Evolutionary conservation across 2,113 vertebrate species (phyloP).

Genomic region (Aphelocoma coerulescens): DNA sequence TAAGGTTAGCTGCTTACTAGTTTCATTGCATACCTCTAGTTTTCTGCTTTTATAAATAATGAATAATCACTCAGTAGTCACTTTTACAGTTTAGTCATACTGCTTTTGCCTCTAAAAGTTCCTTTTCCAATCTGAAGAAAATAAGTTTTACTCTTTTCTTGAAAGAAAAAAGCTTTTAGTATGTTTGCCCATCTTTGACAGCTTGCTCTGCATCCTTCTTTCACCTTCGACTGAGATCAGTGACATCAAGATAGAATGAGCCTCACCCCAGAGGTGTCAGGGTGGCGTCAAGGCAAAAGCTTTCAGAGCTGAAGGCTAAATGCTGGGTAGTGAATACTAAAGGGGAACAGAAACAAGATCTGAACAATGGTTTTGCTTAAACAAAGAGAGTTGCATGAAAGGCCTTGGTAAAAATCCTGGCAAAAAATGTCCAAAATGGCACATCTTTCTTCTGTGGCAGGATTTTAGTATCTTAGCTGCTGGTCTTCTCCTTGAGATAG

Average conservation of each 20-base stretch:
- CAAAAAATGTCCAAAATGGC: background rate
- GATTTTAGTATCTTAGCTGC: background rate
- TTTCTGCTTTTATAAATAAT: background rate
- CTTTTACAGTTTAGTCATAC: background rate
- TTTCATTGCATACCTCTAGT: background rate
- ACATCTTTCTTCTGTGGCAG: background rate
- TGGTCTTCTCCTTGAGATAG: background rate
- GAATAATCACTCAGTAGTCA: background rate
- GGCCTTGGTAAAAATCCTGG: background rate
- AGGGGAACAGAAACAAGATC: background rate
- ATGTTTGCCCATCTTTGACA: background rate
- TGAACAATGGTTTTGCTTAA: background rate
- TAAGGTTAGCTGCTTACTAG: background rate
- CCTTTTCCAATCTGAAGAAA: background rate
- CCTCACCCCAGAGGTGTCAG: background rate
- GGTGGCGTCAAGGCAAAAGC: background rate
- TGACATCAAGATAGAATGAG: background rate
- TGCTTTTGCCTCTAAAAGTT: background rate
- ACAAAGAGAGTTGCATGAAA: background rate
- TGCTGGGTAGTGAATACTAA: background rate
- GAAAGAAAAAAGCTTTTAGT: background rate
- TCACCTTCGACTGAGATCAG: background rate
- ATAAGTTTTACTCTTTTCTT: background rate
- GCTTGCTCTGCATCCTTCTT: background rate
- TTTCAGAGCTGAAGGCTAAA: background rate